Percentiles rank a stretch among this genome's conserved stretches.
Evolutionary conservation across 1,140 invertebrate species (phyloP).

Genomic region (Formica selysi): DNA sequence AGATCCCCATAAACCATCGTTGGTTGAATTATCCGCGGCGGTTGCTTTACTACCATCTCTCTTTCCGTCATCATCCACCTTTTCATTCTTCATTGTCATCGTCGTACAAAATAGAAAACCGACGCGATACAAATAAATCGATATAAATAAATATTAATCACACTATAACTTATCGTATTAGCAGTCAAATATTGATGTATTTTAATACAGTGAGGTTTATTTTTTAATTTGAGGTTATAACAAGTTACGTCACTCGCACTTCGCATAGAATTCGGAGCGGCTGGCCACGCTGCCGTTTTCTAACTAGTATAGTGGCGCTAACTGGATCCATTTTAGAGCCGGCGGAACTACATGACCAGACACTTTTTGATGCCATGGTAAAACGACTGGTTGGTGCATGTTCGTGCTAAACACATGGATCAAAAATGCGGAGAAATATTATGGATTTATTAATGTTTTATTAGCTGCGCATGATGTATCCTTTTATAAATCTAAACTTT

Average conservation of each 20-base stretch:
- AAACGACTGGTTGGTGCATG: no score
- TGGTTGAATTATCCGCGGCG: neutral
- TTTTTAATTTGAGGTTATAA: conserved; percentile 16
- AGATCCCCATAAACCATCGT: conserved; percentile 43
- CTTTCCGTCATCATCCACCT: neutral
- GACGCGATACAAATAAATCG: neutral
- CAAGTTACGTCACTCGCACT: neutral
- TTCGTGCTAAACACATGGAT: no score
- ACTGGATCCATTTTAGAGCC: no score
- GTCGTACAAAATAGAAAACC: neutral
- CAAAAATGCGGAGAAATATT: no score
- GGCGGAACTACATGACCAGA: no score
- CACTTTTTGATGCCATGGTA: no score
- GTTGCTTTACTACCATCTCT: neutral
- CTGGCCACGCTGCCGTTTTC: no score
- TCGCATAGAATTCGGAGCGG: no score
- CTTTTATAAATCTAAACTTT: no score
- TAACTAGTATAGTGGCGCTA: no score
- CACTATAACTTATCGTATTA: neutral
- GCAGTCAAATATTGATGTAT: neutral
- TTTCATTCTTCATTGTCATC: conserved; percentile 43
- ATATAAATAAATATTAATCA: conserved; percentile 8
- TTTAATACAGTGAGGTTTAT: neutral
- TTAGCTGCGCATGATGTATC: no score
- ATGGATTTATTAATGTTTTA: no score